Base-by-base conservation (phyloP, 2,888 invertebrate genomes). In the Cryptocheilus praepositus region DNA sequence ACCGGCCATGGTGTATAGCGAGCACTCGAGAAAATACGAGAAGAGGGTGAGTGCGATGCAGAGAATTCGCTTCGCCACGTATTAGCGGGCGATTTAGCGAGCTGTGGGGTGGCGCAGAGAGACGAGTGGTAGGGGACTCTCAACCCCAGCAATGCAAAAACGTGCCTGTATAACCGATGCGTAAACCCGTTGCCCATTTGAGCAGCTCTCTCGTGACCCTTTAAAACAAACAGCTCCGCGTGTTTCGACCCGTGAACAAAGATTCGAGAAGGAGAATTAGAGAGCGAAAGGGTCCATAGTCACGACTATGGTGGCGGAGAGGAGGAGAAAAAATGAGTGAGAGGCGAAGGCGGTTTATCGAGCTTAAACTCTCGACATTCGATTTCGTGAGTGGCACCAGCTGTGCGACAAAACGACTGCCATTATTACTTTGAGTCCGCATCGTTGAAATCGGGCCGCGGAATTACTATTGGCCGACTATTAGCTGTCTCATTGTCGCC, bases 151-250 rank as follows among this genome's bases (percentile, higher is more conserved):
- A 71, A 77, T 71, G 62, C 65, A 65, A 71, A 76, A 81, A 81
- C 81, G 78, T 79, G 64, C 67, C 67, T 55, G 76, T 75, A 69
- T 79, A 73, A 73, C 74, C 77, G 77, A 81, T 80, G 77, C 80
- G 77, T 80, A 81, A 84, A 85, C 82, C 79, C 86, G 83, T 80
- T 87, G 87, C 83, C 84, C 86, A 86, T 87, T 87, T 87, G 67
- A 84, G 79, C 83, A 81, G 81, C 83, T 73, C 36, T 36, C 84
- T 83, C 73, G 73, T 74, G 75, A 68, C 81, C 83, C 86, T 85
- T 83, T 84, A 84, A 87, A 85, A 86, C 86, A 87, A 87, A 86
- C 85, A 85, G 71, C 70, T 36, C 36, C 36, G 74, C 71, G 70
- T 74, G 13, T 36, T 11, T 36, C 70, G 77, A 71, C 57, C 64